These are phyloP conservation scores for Ophonus ardosiacus DNA, from an alignment of 2,888 invertebrate genomes.

Conservation along the genomic window DNA sequence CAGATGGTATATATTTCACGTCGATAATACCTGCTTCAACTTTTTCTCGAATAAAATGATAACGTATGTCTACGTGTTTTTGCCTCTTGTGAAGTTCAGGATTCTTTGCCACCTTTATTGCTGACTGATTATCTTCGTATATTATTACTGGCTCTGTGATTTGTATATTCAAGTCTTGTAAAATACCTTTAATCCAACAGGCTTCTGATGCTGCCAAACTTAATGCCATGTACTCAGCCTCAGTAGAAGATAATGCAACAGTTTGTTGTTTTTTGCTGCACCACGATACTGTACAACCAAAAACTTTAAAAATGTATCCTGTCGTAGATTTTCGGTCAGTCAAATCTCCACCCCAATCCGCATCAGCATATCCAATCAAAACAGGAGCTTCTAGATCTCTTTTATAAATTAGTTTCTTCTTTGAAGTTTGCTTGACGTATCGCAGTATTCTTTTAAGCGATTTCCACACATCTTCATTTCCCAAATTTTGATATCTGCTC, in stretches of 20 bases:
- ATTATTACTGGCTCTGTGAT: background rate
- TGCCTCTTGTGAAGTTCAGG: background rate
- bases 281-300: slow-evolving; percentile 69
- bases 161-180: background rate
- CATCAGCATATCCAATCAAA: background rate
- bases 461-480: slow-evolving; percentile 53
- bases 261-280: slow-evolving; percentile 68
- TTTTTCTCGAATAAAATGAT: background rate
- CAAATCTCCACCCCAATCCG: background rate
- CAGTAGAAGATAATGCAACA: too few relatives aligned
- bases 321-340: slow-evolving; percentile 32
- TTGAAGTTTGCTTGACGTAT: slow-evolving; percentile 64
- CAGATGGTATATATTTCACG: too few relatives aligned
- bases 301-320: slow-evolving; percentile 68
- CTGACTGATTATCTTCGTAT: background rate
- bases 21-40: background rate
- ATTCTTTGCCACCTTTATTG: background rate
- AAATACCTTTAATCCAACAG: background rate
- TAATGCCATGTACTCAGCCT: background rate
- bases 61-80: background rate
- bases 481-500: slow-evolving; percentile 51
- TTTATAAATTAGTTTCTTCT: slow-evolving; percentile 64
- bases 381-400: background rate
- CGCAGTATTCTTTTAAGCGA: slow-evolving; percentile 61
- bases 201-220: background rate